A percentile compares a stretch with the other conserved stretches of the same genome.
Conservation (phyloP, 2,888 invertebrate genomes). For the Argyresthia goedartella region DNA sequence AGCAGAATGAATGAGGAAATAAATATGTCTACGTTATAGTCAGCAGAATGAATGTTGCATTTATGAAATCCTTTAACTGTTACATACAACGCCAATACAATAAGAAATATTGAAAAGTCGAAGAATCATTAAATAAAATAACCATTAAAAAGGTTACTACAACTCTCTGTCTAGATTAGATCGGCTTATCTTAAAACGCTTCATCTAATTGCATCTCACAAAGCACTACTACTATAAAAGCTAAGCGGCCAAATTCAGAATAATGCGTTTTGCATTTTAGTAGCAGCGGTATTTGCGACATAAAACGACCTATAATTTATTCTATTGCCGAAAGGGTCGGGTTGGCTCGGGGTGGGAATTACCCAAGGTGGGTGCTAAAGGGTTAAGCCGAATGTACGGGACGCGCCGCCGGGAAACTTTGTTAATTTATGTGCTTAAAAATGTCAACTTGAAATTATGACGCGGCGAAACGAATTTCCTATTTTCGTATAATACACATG, state of each 20-base stretch:
- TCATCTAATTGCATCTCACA: conserved; percentile 62
- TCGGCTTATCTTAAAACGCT: conserved; percentile 54
- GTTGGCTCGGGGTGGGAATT: conserved; percentile 64
- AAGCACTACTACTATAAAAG: conserved; percentile 65
- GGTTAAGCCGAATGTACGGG: conserved; percentile 70
- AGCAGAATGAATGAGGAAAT: too few relatives aligned
- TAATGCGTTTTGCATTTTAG: conserved; percentile 69
- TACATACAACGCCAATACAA: too few relatives aligned
- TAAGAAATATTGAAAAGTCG: too few relatives aligned
- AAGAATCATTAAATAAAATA: too few relatives aligned
- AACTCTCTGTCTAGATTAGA: conserved; percentile 19
- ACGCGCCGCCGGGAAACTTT: conserved; percentile 61
- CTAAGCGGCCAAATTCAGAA: conserved; percentile 68
- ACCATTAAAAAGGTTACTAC: too few relatives aligned
- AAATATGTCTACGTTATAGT: too few relatives aligned
- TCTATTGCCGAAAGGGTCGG: conserved; percentile 71
- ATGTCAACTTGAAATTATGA: conserved; percentile 70
- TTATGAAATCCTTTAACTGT: too few relatives aligned
- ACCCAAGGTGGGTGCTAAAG: conserved; percentile 72
- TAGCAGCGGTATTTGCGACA: conserved; percentile 65
- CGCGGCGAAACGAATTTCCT: conserved; percentile 64
- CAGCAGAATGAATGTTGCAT: too few relatives aligned
- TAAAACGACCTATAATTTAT: conserved; percentile 71
- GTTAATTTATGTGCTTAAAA: conserved; percentile 72
- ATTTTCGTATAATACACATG: neutral